A percentile compares a stretch with the other conserved stretches of the same genome.
Evolutionary conservation across 2,113 vertebrate genomes (phyloP).

Genomic region (Leptobrachium leishanense): DNA sequence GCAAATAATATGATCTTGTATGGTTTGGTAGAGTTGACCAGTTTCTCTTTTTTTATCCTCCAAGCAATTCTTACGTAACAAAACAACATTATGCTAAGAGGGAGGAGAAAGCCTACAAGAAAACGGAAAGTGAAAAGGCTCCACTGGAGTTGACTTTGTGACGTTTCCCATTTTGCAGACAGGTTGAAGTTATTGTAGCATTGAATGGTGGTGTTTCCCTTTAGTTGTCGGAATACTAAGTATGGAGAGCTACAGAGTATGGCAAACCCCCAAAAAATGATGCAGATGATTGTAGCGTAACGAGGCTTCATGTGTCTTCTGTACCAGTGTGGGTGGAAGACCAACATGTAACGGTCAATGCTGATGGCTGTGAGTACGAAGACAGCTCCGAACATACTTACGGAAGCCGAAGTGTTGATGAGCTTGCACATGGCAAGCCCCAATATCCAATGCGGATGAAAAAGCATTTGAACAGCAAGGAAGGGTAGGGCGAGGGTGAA

Average conservation of each 20-base stretch:
- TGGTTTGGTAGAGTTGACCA: slow-evolving; percentile 73
- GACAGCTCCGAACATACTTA: slow-evolving; percentile 51
- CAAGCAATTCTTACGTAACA: slow-evolving; percentile 72
- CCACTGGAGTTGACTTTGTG: background rate
- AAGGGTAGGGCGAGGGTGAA: slow-evolving; percentile 52
- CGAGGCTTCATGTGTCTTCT: slow-evolving; percentile 48
- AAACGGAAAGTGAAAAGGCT: slow-evolving; percentile 48
- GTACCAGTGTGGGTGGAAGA: slow-evolving; percentile 55
- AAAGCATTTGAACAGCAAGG: slow-evolving; percentile 44
- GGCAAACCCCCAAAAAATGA: slow-evolving; percentile 55
- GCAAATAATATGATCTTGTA: slow-evolving; percentile 76
- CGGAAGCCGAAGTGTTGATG: slow-evolving; percentile 40
- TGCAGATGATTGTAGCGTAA: slow-evolving; percentile 35
- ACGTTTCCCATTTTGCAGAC: slow-evolving; percentile 31
- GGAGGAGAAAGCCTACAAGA: slow-evolving; percentile 69
- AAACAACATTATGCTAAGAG: slow-evolving; percentile 69
- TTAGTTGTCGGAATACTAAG: slow-evolving; percentile 52
- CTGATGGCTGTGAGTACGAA: slow-evolving; percentile 58
- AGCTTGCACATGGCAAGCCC: slow-evolving; percentile 56
- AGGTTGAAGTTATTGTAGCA: slow-evolving; percentile 51
- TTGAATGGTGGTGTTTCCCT: slow-evolving; percentile 42
- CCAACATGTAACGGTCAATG: slow-evolving; percentile 57
- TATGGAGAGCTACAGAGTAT: slow-evolving; percentile 46
- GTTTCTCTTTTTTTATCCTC: slow-evolving; percentile 65
- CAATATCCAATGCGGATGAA: slow-evolving; percentile 53